Percentiles rank a stretch among this genome's conserved stretches.
Conservation (phyloP, 1,140 invertebrate genomes). For the Neotoxoptera formosana region DNA sequence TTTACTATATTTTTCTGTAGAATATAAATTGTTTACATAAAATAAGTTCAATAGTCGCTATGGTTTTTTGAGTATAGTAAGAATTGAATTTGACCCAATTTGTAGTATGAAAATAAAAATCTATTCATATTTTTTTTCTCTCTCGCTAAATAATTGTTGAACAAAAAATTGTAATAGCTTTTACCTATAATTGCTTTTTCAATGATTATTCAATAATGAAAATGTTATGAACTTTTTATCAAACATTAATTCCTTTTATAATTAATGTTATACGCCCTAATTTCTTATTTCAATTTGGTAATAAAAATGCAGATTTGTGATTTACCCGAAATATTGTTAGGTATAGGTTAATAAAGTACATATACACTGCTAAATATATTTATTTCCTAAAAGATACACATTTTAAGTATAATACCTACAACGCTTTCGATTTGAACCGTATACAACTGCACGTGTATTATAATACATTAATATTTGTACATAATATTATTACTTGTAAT, state of each 20-base stretch:
- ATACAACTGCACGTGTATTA: too few relatives aligned
- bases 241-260: neutral
- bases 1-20: neutral
- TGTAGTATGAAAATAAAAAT: neutral
- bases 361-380: too few relatives aligned
- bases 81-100: constrained; percentile 11
- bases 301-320: neutral
- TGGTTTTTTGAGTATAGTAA: neutral
- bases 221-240: neutral
- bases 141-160: neutral
- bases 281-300: neutral
- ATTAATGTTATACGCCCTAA: neutral
- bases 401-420: too few relatives aligned
- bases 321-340: neutral
- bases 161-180: neutral
- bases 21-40: neutral
- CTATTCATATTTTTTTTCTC: neutral
- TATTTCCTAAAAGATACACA: too few relatives aligned
- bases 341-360: neutral
- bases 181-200: neutral
- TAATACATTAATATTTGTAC: too few relatives aligned
- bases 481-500: too few relatives aligned
- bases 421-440: too few relatives aligned
- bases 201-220: neutral
- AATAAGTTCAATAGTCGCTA: neutral